phyloP scores from a whole-genome alignment of 2,113 vertebrate species.

The pig (Sus scrofa) region DNA sequence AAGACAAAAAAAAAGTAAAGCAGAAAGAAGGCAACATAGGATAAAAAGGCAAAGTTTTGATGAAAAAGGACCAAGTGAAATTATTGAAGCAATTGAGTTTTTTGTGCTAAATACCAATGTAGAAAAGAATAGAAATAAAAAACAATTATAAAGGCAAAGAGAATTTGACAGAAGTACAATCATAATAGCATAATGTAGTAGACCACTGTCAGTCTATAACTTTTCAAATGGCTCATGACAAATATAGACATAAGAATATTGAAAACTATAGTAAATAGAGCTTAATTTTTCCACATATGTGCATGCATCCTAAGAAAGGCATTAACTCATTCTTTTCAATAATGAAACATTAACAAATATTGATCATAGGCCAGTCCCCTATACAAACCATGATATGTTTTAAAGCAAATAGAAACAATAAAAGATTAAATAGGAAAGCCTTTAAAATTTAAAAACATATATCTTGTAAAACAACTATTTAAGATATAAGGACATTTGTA shows the following conservation, averaged over 20 bases:
- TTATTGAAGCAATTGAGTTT: background rate
- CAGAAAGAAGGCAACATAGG: background rate
- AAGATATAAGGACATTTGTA: background rate
- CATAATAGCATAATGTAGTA: background rate
- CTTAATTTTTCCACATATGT: background rate
- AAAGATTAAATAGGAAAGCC: background rate
- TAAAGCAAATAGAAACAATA: background rate
- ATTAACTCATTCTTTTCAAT: background rate
- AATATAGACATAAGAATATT: background rate
- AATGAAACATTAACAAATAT: background rate
- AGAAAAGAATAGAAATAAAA: background rate
- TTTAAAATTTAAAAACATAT: constrained; percentile 28
- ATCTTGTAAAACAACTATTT: background rate
- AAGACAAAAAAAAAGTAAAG: background rate
- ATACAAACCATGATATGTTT: background rate
- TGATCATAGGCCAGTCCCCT: background rate
- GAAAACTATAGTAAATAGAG: background rate
- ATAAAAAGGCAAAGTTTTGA: background rate
- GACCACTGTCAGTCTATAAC: background rate
- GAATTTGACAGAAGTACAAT: constrained; percentile 15
- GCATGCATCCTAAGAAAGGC: constrained; percentile 7
- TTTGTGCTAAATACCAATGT: background rate
- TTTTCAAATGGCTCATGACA: constrained; percentile 33
- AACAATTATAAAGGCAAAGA: background rate
- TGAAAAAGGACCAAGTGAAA: background rate